phyloP scores from a whole-genome alignment of 2,888 invertebrate species.

The Trichopria drosophilae region DNA sequence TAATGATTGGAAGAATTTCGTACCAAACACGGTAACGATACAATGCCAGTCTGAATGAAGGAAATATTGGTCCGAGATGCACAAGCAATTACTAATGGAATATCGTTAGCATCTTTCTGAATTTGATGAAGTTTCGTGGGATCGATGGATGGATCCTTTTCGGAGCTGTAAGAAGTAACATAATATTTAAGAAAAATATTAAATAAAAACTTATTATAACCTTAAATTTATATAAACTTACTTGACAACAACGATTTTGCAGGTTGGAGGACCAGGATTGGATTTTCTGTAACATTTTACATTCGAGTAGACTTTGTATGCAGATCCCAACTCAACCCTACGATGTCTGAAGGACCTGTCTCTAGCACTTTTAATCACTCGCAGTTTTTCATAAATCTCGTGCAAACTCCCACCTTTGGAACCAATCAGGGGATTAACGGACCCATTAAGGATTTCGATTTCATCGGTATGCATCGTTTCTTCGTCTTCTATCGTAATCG shows the following conservation, averaged over 20 bases:
- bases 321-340: slow-evolving; percentile 46
- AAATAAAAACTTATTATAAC: slow-evolving; percentile 7
- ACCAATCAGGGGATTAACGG: slow-evolving; percentile 45
- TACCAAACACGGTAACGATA: slow-evolving; percentile 49
- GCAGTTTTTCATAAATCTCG: slow-evolving; percentile 48
- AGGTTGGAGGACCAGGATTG: slow-evolving; percentile 50
- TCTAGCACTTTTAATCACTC: slow-evolving; percentile 50
- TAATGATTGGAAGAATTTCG: too few species aligned
- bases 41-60: slow-evolving; percentile 49
- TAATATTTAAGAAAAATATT: slow-evolving; percentile 4
- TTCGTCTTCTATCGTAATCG: slow-evolving; percentile 55
- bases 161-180: slow-evolving; percentile 42
- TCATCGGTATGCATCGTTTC: slow-evolving; percentile 42
- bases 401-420: slow-evolving; percentile 42
- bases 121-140: slow-evolving; percentile 49
- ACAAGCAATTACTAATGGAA: slow-evolving; percentile 49
- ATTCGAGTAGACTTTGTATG: slow-evolving; percentile 51
- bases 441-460: slow-evolving; percentile 46
- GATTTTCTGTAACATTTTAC: slow-evolving; percentile 47
- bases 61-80: slow-evolving; percentile 50
- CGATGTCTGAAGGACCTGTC: slow-evolving; percentile 47
- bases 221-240: slow-evolving; percentile 29
- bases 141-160: slow-evolving; percentile 43
- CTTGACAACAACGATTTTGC: slow-evolving; percentile 50
- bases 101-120: slow-evolving; percentile 48